phyloP scores from a whole-genome alignment of 2,113 vertebrate genomes.

The Condylura cristata region DNA sequence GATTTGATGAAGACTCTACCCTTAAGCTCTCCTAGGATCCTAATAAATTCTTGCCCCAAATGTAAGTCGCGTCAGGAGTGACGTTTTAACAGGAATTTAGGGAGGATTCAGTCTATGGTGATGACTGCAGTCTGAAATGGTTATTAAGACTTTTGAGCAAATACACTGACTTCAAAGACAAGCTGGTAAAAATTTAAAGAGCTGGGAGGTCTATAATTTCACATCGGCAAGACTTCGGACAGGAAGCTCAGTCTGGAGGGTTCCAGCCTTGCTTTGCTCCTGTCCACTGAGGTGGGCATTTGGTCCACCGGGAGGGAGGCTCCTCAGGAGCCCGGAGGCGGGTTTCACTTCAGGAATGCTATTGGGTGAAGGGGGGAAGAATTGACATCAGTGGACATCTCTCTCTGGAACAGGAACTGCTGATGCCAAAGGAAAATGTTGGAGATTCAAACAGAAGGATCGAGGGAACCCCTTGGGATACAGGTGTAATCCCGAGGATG shows the following conservation, averaged over 20 bases:
- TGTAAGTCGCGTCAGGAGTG: neutral
- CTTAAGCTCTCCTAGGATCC: neutral
- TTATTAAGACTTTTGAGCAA: neutral
- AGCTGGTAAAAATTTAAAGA: neutral
- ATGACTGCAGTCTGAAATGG: neutral
- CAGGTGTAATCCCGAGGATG: neutral
- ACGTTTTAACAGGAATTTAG: neutral
- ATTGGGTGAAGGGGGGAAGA: neutral
- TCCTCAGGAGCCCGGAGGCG: neutral
- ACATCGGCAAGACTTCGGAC: neutral
- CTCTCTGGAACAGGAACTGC: neutral
- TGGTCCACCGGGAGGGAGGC: accelerated
- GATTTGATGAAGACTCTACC: neutral
- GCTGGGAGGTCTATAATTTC: neutral
- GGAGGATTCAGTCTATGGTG: neutral
- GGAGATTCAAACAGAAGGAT: neutral
- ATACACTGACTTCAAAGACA: neutral
- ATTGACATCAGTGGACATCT: neutral
- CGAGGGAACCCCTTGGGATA: neutral
- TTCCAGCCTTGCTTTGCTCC: neutral
- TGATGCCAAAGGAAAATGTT: neutral
- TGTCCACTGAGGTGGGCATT: neutral
- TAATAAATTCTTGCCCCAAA: neutral
- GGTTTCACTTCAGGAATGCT: neutral
- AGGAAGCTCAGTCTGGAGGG: neutral